Conservation (phyloP, 2,888 invertebrate genomes). For the Dyspetes luteomarginatus region DNA sequence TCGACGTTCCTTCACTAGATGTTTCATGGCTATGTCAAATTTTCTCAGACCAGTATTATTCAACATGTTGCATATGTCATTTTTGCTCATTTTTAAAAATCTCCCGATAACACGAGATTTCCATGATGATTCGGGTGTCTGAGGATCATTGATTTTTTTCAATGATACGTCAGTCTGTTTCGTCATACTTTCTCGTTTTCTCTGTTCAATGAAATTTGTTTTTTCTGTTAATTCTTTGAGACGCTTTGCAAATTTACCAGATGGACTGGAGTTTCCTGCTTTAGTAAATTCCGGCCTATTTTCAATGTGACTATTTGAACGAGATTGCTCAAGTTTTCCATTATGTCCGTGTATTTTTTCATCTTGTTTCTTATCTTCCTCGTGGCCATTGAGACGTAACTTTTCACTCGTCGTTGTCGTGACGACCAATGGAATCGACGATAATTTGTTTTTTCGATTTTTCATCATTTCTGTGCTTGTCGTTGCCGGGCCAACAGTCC, state of each 20-base stretch:
- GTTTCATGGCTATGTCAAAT: constrained; percentile 81
- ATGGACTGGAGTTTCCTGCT: constrained; percentile 7
- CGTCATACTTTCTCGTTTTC: neutral
- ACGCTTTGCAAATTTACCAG: constrained; percentile 20
- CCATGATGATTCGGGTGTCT: constrained; percentile 74
- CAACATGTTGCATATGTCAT: constrained; percentile 81
- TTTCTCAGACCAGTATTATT: constrained; percentile 80
- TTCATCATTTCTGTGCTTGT: neutral
- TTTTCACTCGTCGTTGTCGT: neutral
- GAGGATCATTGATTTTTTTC: constrained; percentile 38
- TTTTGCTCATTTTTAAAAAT: constrained; percentile 81
- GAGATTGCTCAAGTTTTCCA: neutral
- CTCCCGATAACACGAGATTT: constrained; percentile 79
- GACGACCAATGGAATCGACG: neutral
- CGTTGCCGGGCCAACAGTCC: too few relatives aligned
- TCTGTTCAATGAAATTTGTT: neutral
- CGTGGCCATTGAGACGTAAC: constrained; percentile 26
- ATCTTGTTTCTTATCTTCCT: constrained; percentile 28
- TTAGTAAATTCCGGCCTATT: constrained; percentile 23
- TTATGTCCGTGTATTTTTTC: constrained; percentile 13
- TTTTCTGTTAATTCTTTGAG: constrained; percentile 34
- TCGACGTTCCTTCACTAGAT: constrained; percentile 78
- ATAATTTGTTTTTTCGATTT: constrained; percentile 6
- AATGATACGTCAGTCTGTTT: neutral
- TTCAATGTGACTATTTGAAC: neutral